Base-by-base conservation (phyloP, 2,113 vertebrate species). In the Donacobius atricapilla region DNA sequence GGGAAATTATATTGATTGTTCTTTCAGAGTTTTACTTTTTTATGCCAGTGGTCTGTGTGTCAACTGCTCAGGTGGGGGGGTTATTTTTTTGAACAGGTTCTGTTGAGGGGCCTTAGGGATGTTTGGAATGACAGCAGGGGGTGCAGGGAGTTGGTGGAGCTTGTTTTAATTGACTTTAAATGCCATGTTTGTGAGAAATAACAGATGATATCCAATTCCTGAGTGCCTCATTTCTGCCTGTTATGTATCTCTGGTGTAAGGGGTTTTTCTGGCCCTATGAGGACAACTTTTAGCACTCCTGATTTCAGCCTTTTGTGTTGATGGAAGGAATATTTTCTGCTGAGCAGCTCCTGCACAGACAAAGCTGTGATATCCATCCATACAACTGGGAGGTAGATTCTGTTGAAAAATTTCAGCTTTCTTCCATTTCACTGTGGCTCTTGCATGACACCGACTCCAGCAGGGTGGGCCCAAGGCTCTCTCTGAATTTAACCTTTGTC, bases 81-180 rank as follows among this genome's bases (percentile, higher is more conserved):
- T 54, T 54, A 11, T 30, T 73, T 66, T 63, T 80, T 65, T 33
- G 17, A 35, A 11, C 48, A 50, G 25, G n/a, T 37, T 87, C 23
- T 85, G 45, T 37, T 57, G 60, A 0, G 11, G 45, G 42, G 7
- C 84, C 37, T 42, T 33, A 2, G 70, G 73, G 84, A 42, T 63
- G 91, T 47, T 60, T 87, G 89, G 19, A 84, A 44, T 35, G 57
- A 69, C 0, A 0, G 76, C 58, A 80, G 70, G 85, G 70, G 28
- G 37, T 83, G 30, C 48, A 33, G 63, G 33, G 76, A 80, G 30
- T 13, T 88, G 58, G 47, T 77, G 63, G 75, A 86, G 8, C 47
- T 92, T 65, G 45, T 95, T 95, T 84, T 73, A 85, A 77, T 88
- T 87, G 78, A n/a, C 58, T 94, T 79, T 10, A 73, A 73, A 50